Base-by-base conservation (phyloP, 1,140 invertebrate genomes). In the Papilio aristodemus region DNA sequence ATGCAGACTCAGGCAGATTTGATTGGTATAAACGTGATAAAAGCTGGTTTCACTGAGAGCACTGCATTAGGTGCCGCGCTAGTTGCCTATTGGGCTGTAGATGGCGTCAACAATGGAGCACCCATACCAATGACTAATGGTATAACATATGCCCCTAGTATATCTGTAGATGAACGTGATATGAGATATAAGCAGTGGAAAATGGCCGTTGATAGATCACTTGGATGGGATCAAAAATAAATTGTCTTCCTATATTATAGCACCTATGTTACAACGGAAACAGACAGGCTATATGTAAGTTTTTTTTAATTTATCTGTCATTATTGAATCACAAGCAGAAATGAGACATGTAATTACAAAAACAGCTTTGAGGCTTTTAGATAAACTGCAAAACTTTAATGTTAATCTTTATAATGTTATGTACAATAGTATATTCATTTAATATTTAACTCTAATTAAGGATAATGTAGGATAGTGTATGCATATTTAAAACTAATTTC, bases 51-150 rank as follows among this genome's bases (percentile, higher is more conserved):
- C 93, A 91, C 95, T 0, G 97, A 98, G 89, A 97, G 96, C 8
- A 97, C 97, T 0, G 96, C 97, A 0, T 89, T 98, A 43, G 94
- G 94, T 2, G 96, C 95, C 7, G 97, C 97, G 0, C 95, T 97
- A 88, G 95, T 96, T 9, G 97, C 96, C 93, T 96, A 58, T 87
- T 96, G 74, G 93, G 93, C 91, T 90, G 46, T 95, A 91, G 90
- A 93, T 92, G 71, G 91, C 93, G 74, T 86, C 85, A 76, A 79
- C 77, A 68, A 85, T 71, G 70, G 78, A 38, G 60, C 76, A 72
- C 43, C 79, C 71, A 78, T 93, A 76, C 91, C 79, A 68, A 92
- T 86, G 79, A 94, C 78, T 79, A 93, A 81, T 89, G 92, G 85
- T 11, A 94, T 94, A 37, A 93, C 93, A n/a, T 97, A 96, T 76